These are phyloP conservation scores for Palythoa grandis DNA, from an alignment of 92 coral and sea anemone species.

Conservation along the genomic window DNA sequence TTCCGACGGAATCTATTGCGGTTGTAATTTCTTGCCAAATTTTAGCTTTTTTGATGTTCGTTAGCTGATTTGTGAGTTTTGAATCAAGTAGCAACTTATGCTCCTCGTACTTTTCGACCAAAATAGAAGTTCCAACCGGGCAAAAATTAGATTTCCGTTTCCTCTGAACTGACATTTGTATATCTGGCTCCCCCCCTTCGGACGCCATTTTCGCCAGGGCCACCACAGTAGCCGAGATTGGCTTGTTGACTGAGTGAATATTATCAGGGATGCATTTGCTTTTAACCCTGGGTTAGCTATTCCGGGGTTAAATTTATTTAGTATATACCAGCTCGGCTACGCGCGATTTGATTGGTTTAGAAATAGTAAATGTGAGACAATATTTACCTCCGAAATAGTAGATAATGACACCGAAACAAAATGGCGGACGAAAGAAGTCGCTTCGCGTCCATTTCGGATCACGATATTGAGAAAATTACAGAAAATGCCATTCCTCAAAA, in stretches of 20 bases:
- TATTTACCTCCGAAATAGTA: too few species aligned
- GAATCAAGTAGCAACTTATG: background rate
- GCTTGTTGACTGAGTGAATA: background rate
- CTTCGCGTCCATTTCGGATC: too few species aligned
- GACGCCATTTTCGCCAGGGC: conserved; percentile 27
- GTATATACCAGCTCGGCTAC: too few species aligned
- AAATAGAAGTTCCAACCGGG: background rate
- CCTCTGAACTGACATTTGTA: background rate
- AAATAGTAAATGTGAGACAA: too few species aligned
- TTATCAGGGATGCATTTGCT: background rate
- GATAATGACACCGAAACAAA: too few species aligned
- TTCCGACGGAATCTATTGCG: background rate
- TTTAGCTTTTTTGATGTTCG: background rate
- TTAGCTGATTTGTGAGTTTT: background rate
- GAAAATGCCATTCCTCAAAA: too few species aligned
- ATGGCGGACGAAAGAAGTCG: too few species aligned
- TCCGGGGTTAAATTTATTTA: conserved; percentile 1
- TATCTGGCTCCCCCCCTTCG: background rate
- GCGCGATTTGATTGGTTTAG: too few species aligned
- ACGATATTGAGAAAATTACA: too few species aligned
- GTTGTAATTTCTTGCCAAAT: background rate
- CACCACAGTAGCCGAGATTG: background rate
- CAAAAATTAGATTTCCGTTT: conserved; percentile 12
- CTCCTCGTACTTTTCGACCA: conserved; percentile 4
- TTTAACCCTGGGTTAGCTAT: conserved; percentile 19